A percentile compares a stretch with the other conserved stretches of the same genome.
These are phyloP conservation scores for Mareca penelope DNA, from an alignment of 2,797 vertebrate genomes.

Conservation along the genomic window DNA sequence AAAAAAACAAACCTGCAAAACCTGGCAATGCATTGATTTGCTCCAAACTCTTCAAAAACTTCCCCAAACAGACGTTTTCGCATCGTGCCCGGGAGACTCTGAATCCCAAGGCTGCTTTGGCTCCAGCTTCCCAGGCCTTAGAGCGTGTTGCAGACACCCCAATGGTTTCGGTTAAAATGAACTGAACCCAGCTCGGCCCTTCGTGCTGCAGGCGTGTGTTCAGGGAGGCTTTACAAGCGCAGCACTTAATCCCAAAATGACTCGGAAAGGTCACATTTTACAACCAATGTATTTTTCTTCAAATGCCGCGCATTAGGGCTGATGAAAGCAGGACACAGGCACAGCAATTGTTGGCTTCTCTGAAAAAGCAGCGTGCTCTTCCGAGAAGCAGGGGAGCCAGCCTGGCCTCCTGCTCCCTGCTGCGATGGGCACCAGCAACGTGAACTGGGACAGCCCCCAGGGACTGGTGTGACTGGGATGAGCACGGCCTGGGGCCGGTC, in stretches of 20 bases:
- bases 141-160: neutral
- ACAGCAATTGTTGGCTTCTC: neutral
- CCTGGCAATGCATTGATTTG: neutral
- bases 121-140: neutral
- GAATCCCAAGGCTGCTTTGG: neutral
- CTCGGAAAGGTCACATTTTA: conserved; percentile 21
- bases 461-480: neutral
- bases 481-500: neutral
- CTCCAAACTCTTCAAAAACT: neutral
- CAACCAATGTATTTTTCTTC: neutral
- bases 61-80: neutral
- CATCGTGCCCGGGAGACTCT: neutral
- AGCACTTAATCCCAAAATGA: neutral
- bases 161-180: neutral
- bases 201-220: neutral
- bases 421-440: neutral
- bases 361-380: neutral
- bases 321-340: neutral
- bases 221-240: neutral
- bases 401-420: neutral
- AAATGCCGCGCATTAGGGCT: neutral
- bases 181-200: neutral
- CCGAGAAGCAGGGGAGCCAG: conserved; percentile 1
- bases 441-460: neutral
- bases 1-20: neutral